phyloP scores from a whole-genome alignment of 1,140 invertebrate species.

The Drosophila parabipectinata region DNA sequence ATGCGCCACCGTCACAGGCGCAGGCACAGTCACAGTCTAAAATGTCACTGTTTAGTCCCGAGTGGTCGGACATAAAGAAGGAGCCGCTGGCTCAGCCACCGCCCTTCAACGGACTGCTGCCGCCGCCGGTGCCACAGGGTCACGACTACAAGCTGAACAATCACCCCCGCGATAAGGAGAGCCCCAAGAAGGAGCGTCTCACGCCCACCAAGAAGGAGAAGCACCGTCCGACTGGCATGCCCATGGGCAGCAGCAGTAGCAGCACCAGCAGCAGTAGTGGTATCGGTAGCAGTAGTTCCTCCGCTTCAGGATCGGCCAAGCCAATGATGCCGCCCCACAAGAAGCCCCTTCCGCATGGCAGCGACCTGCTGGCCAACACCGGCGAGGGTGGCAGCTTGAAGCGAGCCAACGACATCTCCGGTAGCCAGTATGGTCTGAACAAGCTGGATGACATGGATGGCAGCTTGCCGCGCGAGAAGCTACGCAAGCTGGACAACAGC shows the following conservation, averaged over 20 bases:
- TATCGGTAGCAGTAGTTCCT: constrained; percentile 9
- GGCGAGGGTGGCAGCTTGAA: constrained; percentile 53
- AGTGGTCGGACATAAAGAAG: constrained; percentile 74
- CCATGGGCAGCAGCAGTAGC: constrained; percentile 19
- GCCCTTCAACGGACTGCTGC: constrained; percentile 65
- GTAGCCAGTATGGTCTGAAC: constrained; percentile 57
- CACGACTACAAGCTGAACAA: constrained; percentile 70
- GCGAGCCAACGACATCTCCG: constrained; percentile 63
- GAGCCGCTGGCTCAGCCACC: constrained; percentile 33
- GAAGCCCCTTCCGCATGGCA: constrained; percentile 37
- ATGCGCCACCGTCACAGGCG: constrained; percentile 17
- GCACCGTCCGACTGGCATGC: constrained; percentile 46
- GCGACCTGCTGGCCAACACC: constrained; percentile 45
- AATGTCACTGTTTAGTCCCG: constrained; percentile 79
- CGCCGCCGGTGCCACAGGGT: constrained; percentile 46
- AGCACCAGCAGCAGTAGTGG: constrained; percentile 1
- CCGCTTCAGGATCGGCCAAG: constrained; percentile 32
- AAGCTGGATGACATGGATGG: constrained; percentile 70
- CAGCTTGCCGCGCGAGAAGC: constrained; percentile 60
- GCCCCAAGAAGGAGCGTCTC: constrained; percentile 68
- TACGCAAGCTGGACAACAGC: constrained; percentile 71
- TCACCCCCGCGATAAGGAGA: constrained; percentile 66
- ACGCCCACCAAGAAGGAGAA: constrained; percentile 76
- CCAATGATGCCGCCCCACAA: constrained; percentile 63
- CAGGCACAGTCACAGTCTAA: constrained; percentile 37